Base-by-base conservation (phyloP, 2,888 invertebrate genomes). In the Entomobrya multifasciata region DNA sequence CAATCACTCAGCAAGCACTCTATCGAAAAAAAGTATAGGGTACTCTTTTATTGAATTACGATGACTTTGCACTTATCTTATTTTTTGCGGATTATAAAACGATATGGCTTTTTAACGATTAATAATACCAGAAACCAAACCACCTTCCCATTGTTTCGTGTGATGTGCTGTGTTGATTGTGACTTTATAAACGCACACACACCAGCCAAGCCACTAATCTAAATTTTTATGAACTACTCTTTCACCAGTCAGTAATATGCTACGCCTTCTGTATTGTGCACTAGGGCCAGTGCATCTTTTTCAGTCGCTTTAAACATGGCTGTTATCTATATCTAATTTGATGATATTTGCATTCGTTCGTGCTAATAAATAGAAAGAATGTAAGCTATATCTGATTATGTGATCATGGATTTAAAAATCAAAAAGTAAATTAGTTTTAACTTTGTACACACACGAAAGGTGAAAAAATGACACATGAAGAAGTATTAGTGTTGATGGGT, bases 1-100 rank as follows among this genome's bases (percentile, higher is more conserved):
- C 80, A 80, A 80, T 80, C 80, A 80, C 80, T 80, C 80, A 80
- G 80, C 80, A 80, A 80, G 80, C 80, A 30, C 55, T 13, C 44
- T 20, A 70, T 44, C 41, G 22, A 62, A 17, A 70, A 67, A 44
- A 20, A 44, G n/a, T n/a, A 70, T 41, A 70, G 70, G 70, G 20
- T 47, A 44, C 47, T 22, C 44, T n/a, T 44, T 62, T 70, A 70
- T 70, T 70, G 44, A 70, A 80, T 80, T 80, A 70, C 36, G 41
- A 80, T 80, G 80, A 80, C 80, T 67, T 80, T 70, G 70, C 67
- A 70, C 22, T 44, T 70, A 22, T 44, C 70, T 62, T n/a, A n/a
- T 70, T 80, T 79, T 80, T 80, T 65, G 80, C 80, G 80, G 80
- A 80, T 80, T 80, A 70, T 70, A 41, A 70, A 80, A 44, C 70